phyloP scores from a whole-genome alignment of 1,140 invertebrate genomes.

The Homalodisca vitripennis region DNA sequence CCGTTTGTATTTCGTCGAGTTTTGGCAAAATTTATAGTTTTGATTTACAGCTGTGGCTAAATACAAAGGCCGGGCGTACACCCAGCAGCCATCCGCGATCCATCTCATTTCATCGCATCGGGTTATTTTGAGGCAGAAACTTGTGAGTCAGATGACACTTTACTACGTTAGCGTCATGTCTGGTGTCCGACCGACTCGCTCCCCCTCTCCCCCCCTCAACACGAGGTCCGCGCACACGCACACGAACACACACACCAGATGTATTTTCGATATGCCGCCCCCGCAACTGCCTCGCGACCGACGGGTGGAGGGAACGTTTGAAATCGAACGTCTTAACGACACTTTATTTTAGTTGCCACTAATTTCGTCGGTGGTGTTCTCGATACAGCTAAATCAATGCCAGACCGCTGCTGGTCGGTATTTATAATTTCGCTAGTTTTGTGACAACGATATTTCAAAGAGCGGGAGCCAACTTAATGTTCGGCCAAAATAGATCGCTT shows the following conservation, averaged over 20 bases:
- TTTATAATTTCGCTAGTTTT: slow-evolving; percentile 30
- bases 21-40: no score
- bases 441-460: slow-evolving; percentile 30
- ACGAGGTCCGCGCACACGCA: slow-evolving; percentile 13
- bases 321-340: slow-evolving; percentile 35
- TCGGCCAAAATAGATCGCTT: slow-evolving; percentile 23
- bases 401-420: slow-evolving; percentile 14
- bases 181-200: no score
- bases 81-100: no score
- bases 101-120: no score
- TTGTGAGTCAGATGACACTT: slow-evolving; percentile 32
- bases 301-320: slow-evolving; percentile 18
- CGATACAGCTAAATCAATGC: slow-evolving; percentile 11
- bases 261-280: slow-evolving; percentile 33
- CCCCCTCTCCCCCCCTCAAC: no score
- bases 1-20: no score
- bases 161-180: slow-evolving; percentile 31
- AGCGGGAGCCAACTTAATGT: slow-evolving; percentile 29
- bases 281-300: not conserved
- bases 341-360: slow-evolving; percentile 32
- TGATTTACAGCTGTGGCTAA: no score
- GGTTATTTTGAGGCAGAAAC: no score
- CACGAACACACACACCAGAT: slow-evolving; percentile 17
- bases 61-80: no score
- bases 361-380: slow-evolving; percentile 7